Evolutionary conservation across 2,888 invertebrate species (phyloP).

Genomic region (Tromatobia lineatoria): DNA sequence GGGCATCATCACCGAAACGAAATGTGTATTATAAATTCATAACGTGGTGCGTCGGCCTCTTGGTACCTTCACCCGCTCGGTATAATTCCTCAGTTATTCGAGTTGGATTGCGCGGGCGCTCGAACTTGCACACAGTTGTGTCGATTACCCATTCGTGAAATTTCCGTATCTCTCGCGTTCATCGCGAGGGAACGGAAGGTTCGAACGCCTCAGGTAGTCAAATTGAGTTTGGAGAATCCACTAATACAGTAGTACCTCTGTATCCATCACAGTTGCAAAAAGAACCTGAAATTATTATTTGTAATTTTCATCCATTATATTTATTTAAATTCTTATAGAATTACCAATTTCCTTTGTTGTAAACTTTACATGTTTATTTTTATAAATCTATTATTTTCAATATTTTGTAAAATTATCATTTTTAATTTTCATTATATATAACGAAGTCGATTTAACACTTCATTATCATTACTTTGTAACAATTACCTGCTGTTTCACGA

Average conservation of each 20-base stretch:
- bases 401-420: no score
- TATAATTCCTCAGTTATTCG: constrained; percentile 2
- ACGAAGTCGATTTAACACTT: no score
- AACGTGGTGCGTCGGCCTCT: constrained; percentile 8
- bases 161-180: constrained; percentile 48
- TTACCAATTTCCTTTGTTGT: neutral
- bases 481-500: no score
- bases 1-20: constrained; percentile 58
- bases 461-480: no score
- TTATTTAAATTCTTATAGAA: neutral
- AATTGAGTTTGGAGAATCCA: constrained; percentile 18
- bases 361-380: no score
- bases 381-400: no score
- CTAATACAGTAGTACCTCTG: neutral
- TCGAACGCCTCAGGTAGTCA: constrained; percentile 28
- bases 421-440: no score
- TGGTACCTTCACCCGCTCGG: neutral
- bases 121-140: constrained; percentile 37
- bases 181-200: constrained; percentile 57
- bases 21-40: constrained; percentile 59
- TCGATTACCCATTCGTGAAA: constrained; percentile 60
- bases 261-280: neutral
- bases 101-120: constrained; percentile 9
- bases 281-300: no score
- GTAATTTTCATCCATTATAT: no score